Percentiles rank a stretch among this genome's conserved stretches.
These are phyloP conservation scores for Brachyptera putata DNA, from an alignment of 2,888 invertebrate genomes.

Conservation along the genomic window DNA sequence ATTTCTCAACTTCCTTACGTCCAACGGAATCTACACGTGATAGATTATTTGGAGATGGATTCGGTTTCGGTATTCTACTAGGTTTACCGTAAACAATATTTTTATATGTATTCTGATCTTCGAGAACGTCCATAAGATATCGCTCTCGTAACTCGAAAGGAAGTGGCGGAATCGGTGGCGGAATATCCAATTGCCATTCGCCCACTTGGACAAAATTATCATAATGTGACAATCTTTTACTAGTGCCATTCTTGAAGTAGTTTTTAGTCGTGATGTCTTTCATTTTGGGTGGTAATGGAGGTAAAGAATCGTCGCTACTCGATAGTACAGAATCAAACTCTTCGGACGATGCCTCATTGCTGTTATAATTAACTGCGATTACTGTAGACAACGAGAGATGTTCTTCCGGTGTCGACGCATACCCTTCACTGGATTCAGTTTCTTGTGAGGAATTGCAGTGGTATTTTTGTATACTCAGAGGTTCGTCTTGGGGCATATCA, in stretches of 20 bases:
- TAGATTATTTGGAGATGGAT: constrained; percentile 25
- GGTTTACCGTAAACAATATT: constrained; percentile 5
- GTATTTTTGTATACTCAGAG: no score
- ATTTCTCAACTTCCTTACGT: background rate
- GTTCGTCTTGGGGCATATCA: no score
- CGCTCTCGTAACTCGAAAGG: background rate
- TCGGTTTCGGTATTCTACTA: constrained; percentile 25
- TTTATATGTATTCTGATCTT: background rate
- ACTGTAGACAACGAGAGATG: constrained; percentile 11
- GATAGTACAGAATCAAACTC: constrained; percentile 12
- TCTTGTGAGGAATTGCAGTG: background rate
- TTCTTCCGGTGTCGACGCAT: no score
- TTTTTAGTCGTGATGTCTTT: background rate
- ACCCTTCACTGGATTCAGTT: background rate
- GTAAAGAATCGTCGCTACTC: constrained; percentile 6
- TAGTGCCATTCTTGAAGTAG: background rate
- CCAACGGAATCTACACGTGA: constrained; percentile 24
- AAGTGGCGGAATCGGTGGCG: constrained; percentile 27
- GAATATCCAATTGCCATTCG: background rate
- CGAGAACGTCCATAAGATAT: background rate
- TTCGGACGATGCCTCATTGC: background rate
- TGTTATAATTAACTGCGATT: constrained; percentile 21
- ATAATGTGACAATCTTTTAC: background rate
- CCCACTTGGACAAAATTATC: background rate
- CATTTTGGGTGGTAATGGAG: background rate